Conservation (phyloP, 30 jellyfish, hydroid and myxozoan genomes). For the Aurelia sp. region DNA sequence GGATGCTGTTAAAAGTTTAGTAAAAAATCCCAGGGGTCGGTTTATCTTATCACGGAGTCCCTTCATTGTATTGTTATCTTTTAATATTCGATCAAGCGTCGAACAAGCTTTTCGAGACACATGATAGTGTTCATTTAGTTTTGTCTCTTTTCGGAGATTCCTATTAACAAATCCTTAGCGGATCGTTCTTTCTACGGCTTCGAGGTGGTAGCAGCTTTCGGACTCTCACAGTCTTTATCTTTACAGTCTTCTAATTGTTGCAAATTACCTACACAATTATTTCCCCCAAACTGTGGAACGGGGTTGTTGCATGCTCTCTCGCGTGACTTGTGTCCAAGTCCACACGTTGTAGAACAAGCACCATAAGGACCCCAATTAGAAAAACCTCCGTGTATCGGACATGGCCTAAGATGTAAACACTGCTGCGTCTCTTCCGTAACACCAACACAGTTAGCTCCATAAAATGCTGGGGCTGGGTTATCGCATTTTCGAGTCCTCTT, state of each 20-base stretch:
- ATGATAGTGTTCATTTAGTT: no score
- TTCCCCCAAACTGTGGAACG: constrained; percentile 80
- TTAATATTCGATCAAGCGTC: no score
- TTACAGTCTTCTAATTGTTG: constrained; percentile 64
- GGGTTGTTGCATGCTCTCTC: constrained; percentile 76
- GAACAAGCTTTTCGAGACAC: no score
- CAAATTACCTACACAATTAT: constrained; percentile 56
- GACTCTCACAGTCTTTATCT: constrained; percentile 53
- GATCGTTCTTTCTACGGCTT: no score
- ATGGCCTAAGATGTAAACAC: constrained; percentile 64
- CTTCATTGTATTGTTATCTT: no score
- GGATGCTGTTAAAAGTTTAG: no score
- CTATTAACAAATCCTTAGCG: no score
- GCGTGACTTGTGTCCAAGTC: constrained; percentile 62
- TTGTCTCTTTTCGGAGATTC: no score
- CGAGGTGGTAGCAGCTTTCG: no score
- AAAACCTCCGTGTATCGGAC: constrained; percentile 82
- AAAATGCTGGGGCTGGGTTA: constrained; percentile 72
- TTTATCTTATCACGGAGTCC: no score
- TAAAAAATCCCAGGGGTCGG: no score
- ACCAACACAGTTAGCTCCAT: constrained; percentile 64
- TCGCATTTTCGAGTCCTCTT: constrained; percentile 77
- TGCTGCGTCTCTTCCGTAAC: constrained; percentile 47
- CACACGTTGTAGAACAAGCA: constrained; percentile 74
- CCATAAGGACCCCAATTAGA: constrained; percentile 65